Conservation (phyloP, 2,113 vertebrate species). For the Phoenicopterus ruber region DNA sequence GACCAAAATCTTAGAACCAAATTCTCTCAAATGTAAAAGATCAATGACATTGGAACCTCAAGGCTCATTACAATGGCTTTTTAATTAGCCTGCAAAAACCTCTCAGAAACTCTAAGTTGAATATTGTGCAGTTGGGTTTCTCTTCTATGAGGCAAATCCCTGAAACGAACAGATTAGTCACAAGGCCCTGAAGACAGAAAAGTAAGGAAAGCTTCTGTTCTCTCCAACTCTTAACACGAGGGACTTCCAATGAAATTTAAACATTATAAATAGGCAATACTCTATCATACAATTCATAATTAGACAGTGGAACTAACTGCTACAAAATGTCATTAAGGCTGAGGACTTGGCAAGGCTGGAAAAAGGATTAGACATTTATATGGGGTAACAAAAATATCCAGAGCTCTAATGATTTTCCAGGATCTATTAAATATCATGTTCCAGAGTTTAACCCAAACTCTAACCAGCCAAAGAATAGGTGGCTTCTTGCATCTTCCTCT, state of each 20-base stretch:
- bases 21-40: slow-evolving; percentile 15
- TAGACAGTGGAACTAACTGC: slow-evolving; percentile 57
- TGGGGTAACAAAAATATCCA: slow-evolving; percentile 36
- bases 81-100: slow-evolving; percentile 47
- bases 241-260: slow-evolving; percentile 51
- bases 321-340: slow-evolving; percentile 52
- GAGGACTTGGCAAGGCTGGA: not conserved
- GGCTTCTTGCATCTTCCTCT: not conserved
- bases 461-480: not conserved
- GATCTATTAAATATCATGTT: not conserved
- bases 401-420: slow-evolving; percentile 21
- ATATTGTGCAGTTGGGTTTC: slow-evolving; percentile 36
- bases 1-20: slow-evolving; percentile 3
- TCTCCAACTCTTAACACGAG: not conserved
- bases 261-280: slow-evolving; percentile 61
- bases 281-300: slow-evolving; percentile 58
- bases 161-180: slow-evolving; percentile 60
- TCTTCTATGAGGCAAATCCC: slow-evolving; percentile 45
- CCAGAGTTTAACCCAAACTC: not conserved
- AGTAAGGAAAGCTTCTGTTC: slow-evolving; percentile 55
- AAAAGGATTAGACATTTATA: slow-evolving; percentile 46
- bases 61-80: slow-evolving; percentile 35
- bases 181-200: slow-evolving; percentile 42
- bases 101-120: slow-evolving; percentile 19
- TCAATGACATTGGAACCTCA: slow-evolving; percentile 19